Base-by-base conservation (phyloP, 2,888 invertebrate species). In the Anaspis maculata region DNA sequence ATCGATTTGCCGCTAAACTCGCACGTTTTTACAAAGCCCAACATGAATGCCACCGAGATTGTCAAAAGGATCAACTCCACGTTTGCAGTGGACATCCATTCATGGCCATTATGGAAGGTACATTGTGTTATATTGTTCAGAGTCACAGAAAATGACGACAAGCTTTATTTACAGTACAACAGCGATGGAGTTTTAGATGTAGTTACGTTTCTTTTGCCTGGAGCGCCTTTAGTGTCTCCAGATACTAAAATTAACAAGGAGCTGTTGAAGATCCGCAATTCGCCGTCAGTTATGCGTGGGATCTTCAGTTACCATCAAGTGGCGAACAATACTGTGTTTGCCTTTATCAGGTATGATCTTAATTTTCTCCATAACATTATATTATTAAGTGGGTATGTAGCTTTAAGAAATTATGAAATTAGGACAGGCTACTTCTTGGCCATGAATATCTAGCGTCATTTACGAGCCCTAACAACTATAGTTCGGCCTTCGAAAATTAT, bases 171-270 rank as follows among this genome's bases (percentile, higher is more conserved):
- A 22, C 39, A 56, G 48, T 45, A 49, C 33, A 46, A 49, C 36
- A 44, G 46, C 3, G 45, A 25, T 15, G 67, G 68, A 29, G 66
- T 72, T 27, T 62, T 73, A 19, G 77, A 79, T 13, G 73, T 83
- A 54, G 73, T 92, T 53, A 72, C 81, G 27, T 67, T 88, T 57
- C 65, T 91, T 34, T 64, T 95, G 42, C 87, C 87, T 0, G 92
- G 91, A 25, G 77, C 83, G 3, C 81, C 88, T 0, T 39, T 66
- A 23, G 42, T 66, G 10, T 39, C 47, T 13, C 36, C 34, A 11
- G 50, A 51, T 31, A 39, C 50, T 12, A 45, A 39, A 3, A 37
- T 61, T 13, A 45, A 71, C 46, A 51, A 59, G 23, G 60, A 59
- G 9, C 53, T 75, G 13, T 47, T 67, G 3, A 61, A 66, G 38